Base-by-base conservation (phyloP, 2,888 invertebrate species). In the Helobdella robusta region DNA sequence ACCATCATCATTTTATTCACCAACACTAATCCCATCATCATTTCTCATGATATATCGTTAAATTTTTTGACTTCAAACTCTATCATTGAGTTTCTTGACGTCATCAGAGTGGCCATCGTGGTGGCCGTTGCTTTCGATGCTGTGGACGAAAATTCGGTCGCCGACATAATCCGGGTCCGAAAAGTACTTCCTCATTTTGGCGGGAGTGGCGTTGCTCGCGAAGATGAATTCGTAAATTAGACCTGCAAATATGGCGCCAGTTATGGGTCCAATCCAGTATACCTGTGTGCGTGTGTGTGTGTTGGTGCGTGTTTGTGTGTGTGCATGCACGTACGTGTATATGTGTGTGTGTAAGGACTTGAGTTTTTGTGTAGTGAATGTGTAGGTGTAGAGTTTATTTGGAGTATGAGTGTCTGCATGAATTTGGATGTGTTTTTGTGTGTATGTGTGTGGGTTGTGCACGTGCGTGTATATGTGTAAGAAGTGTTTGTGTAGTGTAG, bases 191-290 rank as follows among this genome's bases (percentile, higher is more conserved):
- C 70, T 66, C 4, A 71, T 69, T 60, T 75, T 75, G 11, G 64
- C 44, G 15, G 71, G 46, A 0, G 74, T 73, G 0, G 76, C 72
- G 64, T 76, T 75, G 11, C 71, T 70, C 2, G 76, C 73, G 30
- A 76, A 72, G 2, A 75, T 25, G 62, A 72, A 72, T 44, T 77
- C 76, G 64, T 77, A 77, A n/a, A 76, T 36, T 5, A 77, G 67
- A 4, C 73, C 76, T 1, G 75, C 76, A 2, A 71, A 59, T 0
- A 73, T 64, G 1, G 74, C 76, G 0, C 77, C 77, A 1, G 73
- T 50, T 2, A 75, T 48, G 2, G 76, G 76, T 0, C 76, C 77
- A 15, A 74, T 63, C 76, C 76, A 77, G 68, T 76, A 76, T 2
- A 77, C 73, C 77, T 76, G 72, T 2, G 4, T 23, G n/a, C 15